Conservation (phyloP, 1,140 invertebrate genomes). For the Archivesica marissinica region DNA sequence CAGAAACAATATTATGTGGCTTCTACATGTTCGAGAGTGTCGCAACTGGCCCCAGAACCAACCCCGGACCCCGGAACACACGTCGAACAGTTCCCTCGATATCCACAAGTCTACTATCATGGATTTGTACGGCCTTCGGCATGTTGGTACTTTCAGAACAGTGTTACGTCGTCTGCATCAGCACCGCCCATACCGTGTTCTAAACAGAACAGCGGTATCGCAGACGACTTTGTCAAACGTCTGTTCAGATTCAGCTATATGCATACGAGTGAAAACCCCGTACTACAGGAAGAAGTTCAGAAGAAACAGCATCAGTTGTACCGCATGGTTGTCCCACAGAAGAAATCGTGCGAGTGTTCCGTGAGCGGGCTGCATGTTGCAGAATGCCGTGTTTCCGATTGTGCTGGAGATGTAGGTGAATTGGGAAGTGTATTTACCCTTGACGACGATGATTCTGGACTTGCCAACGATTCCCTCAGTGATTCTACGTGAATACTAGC, state of each 20-base stretch:
- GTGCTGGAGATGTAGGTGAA: background rate
- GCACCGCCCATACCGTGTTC: too few relatives aligned
- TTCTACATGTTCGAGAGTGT: too few relatives aligned
- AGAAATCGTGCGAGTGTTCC: background rate
- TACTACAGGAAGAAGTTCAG: background rate
- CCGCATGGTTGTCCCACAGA: background rate
- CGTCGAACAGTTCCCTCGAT: background rate
- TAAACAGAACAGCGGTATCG: background rate
- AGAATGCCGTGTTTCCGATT: background rate
- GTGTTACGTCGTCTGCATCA: background rate
- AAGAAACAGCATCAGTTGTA: background rate
- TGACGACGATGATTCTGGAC: background rate
- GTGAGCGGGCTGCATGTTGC: too few relatives aligned
- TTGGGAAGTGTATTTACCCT: background rate
- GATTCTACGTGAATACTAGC: background rate
- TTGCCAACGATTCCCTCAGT: background rate
- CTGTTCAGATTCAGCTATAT: background rate
- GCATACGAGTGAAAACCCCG: background rate
- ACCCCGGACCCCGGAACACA: too few relatives aligned
- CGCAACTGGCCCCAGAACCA: too few relatives aligned
- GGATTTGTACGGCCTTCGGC: background rate
- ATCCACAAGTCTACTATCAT: background rate
- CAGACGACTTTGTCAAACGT: conserved; percentile 15
- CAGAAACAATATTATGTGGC: too few relatives aligned
- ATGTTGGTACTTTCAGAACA: background rate